These are phyloP conservation scores for Iguana delicatissima DNA, from an alignment of 2,797 vertebrate species.

Conservation along the genomic window DNA sequence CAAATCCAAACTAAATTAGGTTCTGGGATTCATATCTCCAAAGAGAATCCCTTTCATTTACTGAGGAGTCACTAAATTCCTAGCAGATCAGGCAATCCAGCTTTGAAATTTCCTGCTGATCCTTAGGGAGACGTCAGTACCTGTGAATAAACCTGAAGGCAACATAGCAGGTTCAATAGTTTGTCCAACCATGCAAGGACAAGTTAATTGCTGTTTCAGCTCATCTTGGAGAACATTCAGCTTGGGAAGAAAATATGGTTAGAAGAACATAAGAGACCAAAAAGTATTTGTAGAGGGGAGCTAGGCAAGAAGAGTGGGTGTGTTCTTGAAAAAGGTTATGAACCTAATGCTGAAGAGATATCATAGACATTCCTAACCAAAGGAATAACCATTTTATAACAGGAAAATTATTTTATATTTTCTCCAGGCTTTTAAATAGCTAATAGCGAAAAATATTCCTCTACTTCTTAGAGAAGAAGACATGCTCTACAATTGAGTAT, in stretches of 20 bases:
- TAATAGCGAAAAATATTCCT: neutral
- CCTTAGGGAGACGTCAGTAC: neutral
- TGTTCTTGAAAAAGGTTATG: neutral
- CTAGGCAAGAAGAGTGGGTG: neutral
- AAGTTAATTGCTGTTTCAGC: slow-evolving; percentile 1
- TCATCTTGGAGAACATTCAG: neutral
- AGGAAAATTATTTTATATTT: neutral
- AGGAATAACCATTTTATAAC: neutral
- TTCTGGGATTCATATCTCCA: slow-evolving; percentile 1
- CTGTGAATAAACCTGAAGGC: neutral
- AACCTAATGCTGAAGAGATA: neutral
- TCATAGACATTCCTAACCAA: neutral
- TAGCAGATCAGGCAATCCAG: slow-evolving; percentile 11
- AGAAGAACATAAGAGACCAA: neutral
- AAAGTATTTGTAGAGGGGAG: too few species aligned
- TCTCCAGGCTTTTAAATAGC: neutral
- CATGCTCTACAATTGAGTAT: neutral
- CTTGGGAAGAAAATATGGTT: neutral
- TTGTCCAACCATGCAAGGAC: neutral
- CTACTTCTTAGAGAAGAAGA: neutral
- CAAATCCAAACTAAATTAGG: slow-evolving; percentile 19
- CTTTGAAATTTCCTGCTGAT: neutral
- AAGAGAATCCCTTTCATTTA: neutral
- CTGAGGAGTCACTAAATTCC: neutral
- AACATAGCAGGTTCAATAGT: neutral